Evolutionary conservation across 2,888 invertebrate species (phyloP).

Genomic region (Diplazon laetatorius): DNA sequence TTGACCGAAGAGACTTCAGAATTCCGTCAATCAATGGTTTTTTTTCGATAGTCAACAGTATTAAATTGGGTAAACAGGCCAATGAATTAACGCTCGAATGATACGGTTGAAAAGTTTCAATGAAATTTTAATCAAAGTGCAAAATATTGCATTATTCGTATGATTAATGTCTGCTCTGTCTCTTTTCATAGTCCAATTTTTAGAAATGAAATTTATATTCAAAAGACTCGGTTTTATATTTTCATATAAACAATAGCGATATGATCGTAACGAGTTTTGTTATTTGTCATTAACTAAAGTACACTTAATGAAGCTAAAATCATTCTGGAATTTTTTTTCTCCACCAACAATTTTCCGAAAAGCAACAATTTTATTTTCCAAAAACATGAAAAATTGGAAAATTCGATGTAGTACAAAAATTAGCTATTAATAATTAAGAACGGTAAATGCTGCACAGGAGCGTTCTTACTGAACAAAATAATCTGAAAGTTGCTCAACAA

Average conservation of each 20-base stretch:
- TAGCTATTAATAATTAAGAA: not conserved
- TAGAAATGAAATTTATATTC: no score
- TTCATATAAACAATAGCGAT: no score
- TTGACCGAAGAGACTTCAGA: conserved; percentile 43
- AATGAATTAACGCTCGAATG: conserved; percentile 19
- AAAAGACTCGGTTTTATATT: no score
- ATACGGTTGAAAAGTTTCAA: not conserved
- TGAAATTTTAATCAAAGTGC: not conserved
- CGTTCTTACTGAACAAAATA: not conserved
- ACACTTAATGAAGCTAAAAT: no score
- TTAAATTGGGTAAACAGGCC: conserved; percentile 39
- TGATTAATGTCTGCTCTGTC: not conserved
- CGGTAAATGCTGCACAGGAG: not conserved
- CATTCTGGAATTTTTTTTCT: no score
- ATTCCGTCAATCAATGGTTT: conserved; percentile 49
- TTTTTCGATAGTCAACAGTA: conserved; percentile 58
- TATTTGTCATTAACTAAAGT: no score
- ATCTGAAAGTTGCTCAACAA: conserved; percentile 3
- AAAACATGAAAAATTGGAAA: no score
- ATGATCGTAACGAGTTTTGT: no score
- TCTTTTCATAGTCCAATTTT: not conserved
- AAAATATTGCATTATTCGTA: not conserved
- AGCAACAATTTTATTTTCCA: no score
- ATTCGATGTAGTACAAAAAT: no score
- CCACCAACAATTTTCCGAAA: no score